Evolutionary conservation across 2,113 vertebrate genomes (phyloP), one percentile per base, ranked within the genome.

Genomic region (Osmerus eperlanus): DNA sequence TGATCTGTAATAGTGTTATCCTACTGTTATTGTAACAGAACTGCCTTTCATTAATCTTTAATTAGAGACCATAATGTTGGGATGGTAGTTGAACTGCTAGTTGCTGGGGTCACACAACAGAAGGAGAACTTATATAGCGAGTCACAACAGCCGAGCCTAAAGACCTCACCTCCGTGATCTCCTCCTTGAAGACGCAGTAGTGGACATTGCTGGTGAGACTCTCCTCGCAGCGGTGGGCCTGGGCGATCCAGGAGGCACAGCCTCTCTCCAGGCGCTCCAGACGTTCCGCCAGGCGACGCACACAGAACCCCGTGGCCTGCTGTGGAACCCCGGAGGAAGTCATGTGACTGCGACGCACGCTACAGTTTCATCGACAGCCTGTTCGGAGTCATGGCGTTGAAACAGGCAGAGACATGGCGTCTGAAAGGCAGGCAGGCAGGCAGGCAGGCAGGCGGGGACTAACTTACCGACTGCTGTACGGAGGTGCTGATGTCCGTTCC

Each of bases 401-500:
- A 47, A 12, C 41, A 47, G 41, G 8, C 5, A 47, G 9, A 8
- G 9, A 11, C 41, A 47, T 47, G 41, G 54, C n/a, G 2, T 56
- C 14, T n/a, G 5, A 28, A 54, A 55, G 28, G 1, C 15, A 15
- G 14, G 11, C 21, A 53, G 3, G 1, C 8, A 29, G 25, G 25
- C 25, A 25, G 25, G 3, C 25, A n/a, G 16, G 54, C 4, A 54
- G 53, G 3, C 2, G 9, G 54, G 54, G n/a, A 29, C 32, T 71
- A 0, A 16, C 64, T 65, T 41, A 93, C 94, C 83, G 88, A 85
- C 32, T 82, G 74, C 85, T 95, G 92, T 69, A 93, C 77, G 68
- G 92, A 87, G 84, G 92, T 94, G 85, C 94, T 89, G 88, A 98
- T 67, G 78, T 93, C 85, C 70, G 87, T 81, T 73, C 90, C 95